Percentiles rank a stretch among this genome's conserved stretches.
phyloP scores from a whole-genome alignment of 2,888 invertebrate genomes.

The Aphidius colemani region DNA sequence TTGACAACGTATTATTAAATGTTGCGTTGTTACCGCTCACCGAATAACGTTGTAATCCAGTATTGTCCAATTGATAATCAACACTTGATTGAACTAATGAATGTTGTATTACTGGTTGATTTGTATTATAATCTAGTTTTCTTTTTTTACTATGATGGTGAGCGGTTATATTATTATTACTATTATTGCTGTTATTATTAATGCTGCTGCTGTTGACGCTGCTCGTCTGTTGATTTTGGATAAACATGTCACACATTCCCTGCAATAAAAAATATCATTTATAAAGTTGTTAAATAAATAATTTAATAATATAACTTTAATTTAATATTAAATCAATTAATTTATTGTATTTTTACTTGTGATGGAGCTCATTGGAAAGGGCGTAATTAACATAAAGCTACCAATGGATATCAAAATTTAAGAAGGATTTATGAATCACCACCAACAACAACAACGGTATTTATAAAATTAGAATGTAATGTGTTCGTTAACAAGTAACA shows the following conservation, averaged over 20 bases:
- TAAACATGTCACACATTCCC: slow-evolving; percentile 89
- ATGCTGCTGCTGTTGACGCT: slow-evolving; percentile 62
- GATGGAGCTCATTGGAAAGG: too few relatives aligned
- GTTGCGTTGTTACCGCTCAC: slow-evolving; percentile 55
- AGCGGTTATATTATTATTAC: slow-evolving; percentile 53
- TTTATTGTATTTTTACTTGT: too few relatives aligned
- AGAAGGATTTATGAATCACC: too few relatives aligned
- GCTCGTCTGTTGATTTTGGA: slow-evolving; percentile 69
- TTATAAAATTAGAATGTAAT: too few relatives aligned
- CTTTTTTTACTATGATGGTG: slow-evolving; percentile 60
- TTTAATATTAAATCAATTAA: neutral
- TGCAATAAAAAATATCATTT: slow-evolving; percentile 55
- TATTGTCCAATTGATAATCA: slow-evolving; percentile 60
- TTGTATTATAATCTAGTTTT: slow-evolving; percentile 61
- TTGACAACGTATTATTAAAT: slow-evolving; percentile 53
- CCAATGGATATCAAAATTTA: too few relatives aligned
- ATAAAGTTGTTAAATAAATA: too few relatives aligned
- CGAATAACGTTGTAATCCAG: slow-evolving; percentile 56
- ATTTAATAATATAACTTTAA: neutral
- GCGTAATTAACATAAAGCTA: too few relatives aligned
- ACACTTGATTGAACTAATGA: slow-evolving; percentile 58
- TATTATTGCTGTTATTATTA: slow-evolving; percentile 57
- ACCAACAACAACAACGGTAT: too few relatives aligned
- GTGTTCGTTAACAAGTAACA: too few relatives aligned
- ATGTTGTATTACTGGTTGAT: slow-evolving; percentile 59